Evolutionary conservation across 2,888 invertebrate species (phyloP).

Genomic region (Torymus texanus): DNA sequence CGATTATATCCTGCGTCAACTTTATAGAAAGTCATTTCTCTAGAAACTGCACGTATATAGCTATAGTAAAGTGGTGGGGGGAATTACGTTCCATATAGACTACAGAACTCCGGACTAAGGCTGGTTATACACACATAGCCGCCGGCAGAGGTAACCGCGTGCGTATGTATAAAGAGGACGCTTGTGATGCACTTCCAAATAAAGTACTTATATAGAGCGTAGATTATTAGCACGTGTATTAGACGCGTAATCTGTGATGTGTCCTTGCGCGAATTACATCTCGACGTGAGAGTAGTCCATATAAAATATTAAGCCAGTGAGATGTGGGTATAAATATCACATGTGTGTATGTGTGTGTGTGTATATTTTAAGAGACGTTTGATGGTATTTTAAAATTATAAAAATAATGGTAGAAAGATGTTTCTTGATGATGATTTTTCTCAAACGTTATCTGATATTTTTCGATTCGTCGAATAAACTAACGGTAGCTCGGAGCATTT

Average conservation of each 20-base stretch:
- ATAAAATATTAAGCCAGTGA: too few relatives aligned
- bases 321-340: too few relatives aligned
- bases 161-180: constrained; percentile 4
- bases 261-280: constrained; percentile 35
- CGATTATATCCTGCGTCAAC: constrained; percentile 6
- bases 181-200: constrained; percentile 22
- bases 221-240: constrained; percentile 3
- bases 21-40: constrained; percentile 43
- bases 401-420: too few relatives aligned
- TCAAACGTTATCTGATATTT: too few relatives aligned
- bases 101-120: constrained; percentile 1
- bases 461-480: too few relatives aligned
- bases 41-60: neutral
- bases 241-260: neutral
- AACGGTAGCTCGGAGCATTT: too few relatives aligned
- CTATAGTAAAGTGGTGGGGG: neutral
- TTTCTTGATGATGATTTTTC: too few relatives aligned
- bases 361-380: too few relatives aligned
- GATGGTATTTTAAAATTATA: too few relatives aligned
- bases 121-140: constrained; percentile 9
- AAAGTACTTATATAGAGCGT: constrained; percentile 27
- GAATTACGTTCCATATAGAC: constrained; percentile 27
- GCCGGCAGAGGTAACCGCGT: neutral
- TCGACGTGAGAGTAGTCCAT: too few relatives aligned
- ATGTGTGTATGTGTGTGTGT: too few relatives aligned